Evolutionary conservation across 2,113 vertebrate genomes (phyloP), one percentile per base, ranked within the genome.

Genomic region (Serilophus lunatus): DNA sequence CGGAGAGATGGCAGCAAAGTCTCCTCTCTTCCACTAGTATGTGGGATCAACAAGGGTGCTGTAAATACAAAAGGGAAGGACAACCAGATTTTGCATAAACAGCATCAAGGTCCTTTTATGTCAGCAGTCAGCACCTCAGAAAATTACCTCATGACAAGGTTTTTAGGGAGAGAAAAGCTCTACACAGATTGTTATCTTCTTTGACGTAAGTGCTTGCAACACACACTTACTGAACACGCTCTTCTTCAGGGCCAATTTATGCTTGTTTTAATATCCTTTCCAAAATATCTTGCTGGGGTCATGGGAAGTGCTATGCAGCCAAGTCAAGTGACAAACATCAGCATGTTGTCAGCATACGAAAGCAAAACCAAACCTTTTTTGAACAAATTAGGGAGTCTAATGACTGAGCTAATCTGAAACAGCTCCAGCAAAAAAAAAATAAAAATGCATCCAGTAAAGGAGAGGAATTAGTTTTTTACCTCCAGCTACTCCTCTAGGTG

Each of bases 141-240:
- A 95, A 75, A 86, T 57, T 25, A 92, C 26, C 23, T 79, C 60
- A 53, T 26, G 47, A 47, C 71, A 79, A 80, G 33, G 45, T 45
- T 96, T 95, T 75, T 2, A 5, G 71, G 45, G 47, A 87, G 33
- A 84, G 65, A 54, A 61, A 6, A 38, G 53, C 40, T 56, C 68
- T 86, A 42, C 60, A 72, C 45, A 29, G 77, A 42, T 85, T 78
- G 87, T 63, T 66, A 44, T n/a, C 80, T 91, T 69, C 69, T 40
- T 86, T 97, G 96, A 97, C 86, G 88, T 79, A 88, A 96, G 80
- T 13, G 23, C 91, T 96, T 95, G 93, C 96, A 95, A 86, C 82
- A 96, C 61, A 60, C 4, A 1, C 56, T 88, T 38, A 78, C 78
- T 38, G 83, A 90, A 82, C 71, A 26, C 4, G 10, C 28, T 74